Evolutionary conservation across 2,113 vertebrate species (phyloP).

Genomic region (Sapayoa aenigma): DNA sequence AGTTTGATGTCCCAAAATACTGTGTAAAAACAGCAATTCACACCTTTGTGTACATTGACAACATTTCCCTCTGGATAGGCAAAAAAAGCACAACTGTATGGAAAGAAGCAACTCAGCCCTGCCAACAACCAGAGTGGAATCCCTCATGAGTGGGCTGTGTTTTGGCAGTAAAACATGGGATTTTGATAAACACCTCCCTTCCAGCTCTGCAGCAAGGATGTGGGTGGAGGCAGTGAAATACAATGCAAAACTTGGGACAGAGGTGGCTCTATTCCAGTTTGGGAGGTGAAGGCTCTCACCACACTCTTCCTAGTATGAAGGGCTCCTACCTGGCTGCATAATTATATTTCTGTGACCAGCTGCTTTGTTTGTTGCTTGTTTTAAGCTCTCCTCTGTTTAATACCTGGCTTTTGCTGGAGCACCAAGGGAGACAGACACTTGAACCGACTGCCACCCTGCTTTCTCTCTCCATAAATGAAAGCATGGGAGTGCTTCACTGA

Average conservation of each 20-base stretch:
- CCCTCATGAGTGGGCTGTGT: neutral
- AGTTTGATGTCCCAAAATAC: neutral
- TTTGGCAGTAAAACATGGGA: neutral
- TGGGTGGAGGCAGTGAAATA: neutral
- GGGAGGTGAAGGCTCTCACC: neutral
- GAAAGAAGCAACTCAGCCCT: neutral
- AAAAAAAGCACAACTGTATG: neutral
- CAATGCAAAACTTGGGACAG: neutral
- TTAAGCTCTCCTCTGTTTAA: neutral
- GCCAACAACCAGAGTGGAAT: neutral
- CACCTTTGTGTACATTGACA: neutral
- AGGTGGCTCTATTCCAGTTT: neutral
- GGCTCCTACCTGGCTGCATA: neutral
- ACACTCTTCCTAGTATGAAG: neutral
- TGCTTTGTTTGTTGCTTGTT: neutral
- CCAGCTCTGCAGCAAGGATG: neutral
- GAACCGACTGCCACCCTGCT: neutral
- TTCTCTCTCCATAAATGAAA: neutral
- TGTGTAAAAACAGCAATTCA: neutral
- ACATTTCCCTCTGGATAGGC: neutral
- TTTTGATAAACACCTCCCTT: neutral
- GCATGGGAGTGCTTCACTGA: constrained; percentile 11
- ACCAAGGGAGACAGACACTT: neutral
- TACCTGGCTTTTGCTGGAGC: neutral
- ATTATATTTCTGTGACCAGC: neutral